Evolutionary conservation across 2,797 vertebrate genomes (phyloP), one percentile per base, ranked within the genome.

Genomic region (Chrysocyon brachyurus): DNA sequence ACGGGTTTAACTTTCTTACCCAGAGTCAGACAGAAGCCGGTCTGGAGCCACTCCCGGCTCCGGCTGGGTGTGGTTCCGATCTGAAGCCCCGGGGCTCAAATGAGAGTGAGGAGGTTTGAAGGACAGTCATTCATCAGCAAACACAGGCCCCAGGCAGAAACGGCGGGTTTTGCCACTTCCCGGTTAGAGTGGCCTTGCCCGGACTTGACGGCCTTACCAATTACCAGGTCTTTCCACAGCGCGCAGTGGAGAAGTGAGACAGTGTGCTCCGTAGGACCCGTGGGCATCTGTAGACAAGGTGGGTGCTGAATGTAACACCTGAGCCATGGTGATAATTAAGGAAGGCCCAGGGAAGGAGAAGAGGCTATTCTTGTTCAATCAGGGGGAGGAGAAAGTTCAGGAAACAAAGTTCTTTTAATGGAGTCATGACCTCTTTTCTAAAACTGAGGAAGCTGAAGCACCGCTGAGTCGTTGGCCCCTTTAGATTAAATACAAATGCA

Each of bases 61-160:
- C 21, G 24, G 14, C 94, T 75, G 66, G 95, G 85, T 96, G 88
- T 82, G 95, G 75, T 85, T 94, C 52, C 81, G 84, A 97, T 83
- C 87, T 84, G 54, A 93, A 82, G 91, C 54, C 87, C 66, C 91
- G 33, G 61, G 54, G 68, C 77, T 73, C 70, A 61, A 81, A 70
- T 12, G 24, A 83, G 46, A 89, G 79, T 21, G 54, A 86, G 21
- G 54, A 89, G 31, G 26, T 73, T 96, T 79, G 14, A 52, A 15
- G 64, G 88, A 36, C 28, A 92, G 63, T 68, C 49, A 89, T 91
- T 94, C 66, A 84, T 91, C 90, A 87, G 66, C 86, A 89, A 89
- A 96, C 59, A 79, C n/a, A 56, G 1, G 56, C 75, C 66, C 0
- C 0, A 87, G 78, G 91, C 85, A 79, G 87, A 95, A 61, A 7